Conservation (phyloP, 2,113 vertebrate species). For the Malaclemys terrapin region DNA sequence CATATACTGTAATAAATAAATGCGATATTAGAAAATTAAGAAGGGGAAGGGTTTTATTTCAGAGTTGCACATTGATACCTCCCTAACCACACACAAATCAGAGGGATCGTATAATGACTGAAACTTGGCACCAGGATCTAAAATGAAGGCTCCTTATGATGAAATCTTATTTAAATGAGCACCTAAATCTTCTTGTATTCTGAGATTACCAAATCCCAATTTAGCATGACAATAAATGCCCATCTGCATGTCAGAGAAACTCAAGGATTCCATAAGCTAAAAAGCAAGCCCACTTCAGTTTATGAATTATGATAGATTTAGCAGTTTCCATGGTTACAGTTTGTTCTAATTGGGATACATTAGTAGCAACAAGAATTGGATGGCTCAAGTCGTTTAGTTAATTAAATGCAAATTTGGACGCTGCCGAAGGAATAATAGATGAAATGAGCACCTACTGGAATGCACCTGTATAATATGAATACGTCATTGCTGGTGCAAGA, state of each 20-base stretch:
- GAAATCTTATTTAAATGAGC: constrained; percentile 43
- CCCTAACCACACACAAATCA: constrained; percentile 12
- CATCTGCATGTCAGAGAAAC: background rate
- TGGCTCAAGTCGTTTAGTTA: constrained; percentile 69
- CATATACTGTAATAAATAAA: background rate
- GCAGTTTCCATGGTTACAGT: constrained; percentile 71
- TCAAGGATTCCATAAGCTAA: background rate
- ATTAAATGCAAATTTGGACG: constrained; percentile 70
- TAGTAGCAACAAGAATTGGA: constrained; percentile 58
- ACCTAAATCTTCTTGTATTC: background rate
- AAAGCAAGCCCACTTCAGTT: background rate
- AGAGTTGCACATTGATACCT: background rate
- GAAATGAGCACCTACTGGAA: background rate
- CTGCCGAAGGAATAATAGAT: constrained; percentile 38
- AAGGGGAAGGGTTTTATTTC: background rate
- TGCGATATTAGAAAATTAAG: background rate
- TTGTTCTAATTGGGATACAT: constrained; percentile 78
- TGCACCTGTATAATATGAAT: background rate
- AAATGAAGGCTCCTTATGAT: constrained; percentile 35
- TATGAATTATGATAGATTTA: constrained; percentile 29
- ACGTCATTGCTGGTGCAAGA: background rate
- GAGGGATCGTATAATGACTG: background rate
- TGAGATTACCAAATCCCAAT: constrained; percentile 47
- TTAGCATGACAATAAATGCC: background rate
- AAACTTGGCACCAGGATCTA: constrained; percentile 21